Base-by-base conservation (phyloP, 1,140 invertebrate species). In the Hydropsyche tenuis region DNA sequence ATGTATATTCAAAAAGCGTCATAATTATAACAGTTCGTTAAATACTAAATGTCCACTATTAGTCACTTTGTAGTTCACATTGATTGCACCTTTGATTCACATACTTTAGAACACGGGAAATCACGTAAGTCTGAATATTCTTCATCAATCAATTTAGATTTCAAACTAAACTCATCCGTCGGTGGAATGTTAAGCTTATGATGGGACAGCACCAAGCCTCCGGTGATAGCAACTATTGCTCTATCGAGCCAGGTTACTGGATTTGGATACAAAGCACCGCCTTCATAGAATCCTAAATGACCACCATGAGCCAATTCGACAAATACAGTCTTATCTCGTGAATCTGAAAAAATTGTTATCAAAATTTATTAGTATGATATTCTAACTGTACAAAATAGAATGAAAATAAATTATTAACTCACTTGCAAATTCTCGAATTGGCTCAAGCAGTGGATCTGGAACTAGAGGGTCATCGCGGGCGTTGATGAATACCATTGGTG, bases 261-360 rank as follows among this genome's bases (percentile, higher is more conserved):
- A 79, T 94, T 92, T 0, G 95, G 95, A 80, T 92, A 93, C 0
- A 95, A 77, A 22, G 92, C 82, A 11, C 93, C 93, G 5, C 94
- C 93, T 83, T 97, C 95, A 81, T 96, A 96, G 82, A 95, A 97
- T 30, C 96, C 96, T 72, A 97, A 84, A 84, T 97, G 96, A 7
- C 96, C 96, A 5, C 95, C 95, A 81, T 97, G 94, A 16, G 93
- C 91, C 2, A 95, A 83, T 80, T 94, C 90, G 23, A 96, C 85
- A 78, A 93, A 95, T 68, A 94, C 85, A 1, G 88, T 85, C 72
- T 93, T 91, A 20, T 88, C 85, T 73, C 89, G 88, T 12, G 84
- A 88, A 76, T 84, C 93, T 95, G 83, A 48, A 89, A 88, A 74
- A 79, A 77, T 64, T 42, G 37, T 51, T 23, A 37, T 12, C n/a